phyloP scores from a whole-genome alignment of 1,140 invertebrate species.

The Coelopa frigida region DNA sequence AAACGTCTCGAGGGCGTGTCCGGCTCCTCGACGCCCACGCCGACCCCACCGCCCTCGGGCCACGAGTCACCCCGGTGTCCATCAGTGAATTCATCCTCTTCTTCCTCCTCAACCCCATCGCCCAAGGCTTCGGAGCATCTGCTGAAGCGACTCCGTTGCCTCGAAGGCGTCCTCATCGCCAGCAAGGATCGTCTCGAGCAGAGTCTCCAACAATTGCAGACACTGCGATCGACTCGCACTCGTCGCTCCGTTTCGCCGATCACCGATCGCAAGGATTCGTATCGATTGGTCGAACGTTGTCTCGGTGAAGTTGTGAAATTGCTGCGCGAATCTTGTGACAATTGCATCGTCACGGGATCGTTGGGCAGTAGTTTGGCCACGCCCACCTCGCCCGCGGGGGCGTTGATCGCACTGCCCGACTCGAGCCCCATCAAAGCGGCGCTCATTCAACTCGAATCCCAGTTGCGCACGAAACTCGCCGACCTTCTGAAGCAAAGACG shows the following conservation, averaged over 20 bases:
- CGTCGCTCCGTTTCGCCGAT: slow-evolving; percentile 53
- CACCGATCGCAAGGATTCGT: slow-evolving; percentile 52
- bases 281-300: slow-evolving; percentile 53
- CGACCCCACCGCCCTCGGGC: slow-evolving; percentile 17
- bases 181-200: slow-evolving; percentile 45
- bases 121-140: slow-evolving; percentile 43
- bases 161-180: slow-evolving; percentile 52
- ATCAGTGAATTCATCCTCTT: slow-evolving; percentile 8
- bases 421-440: slow-evolving; percentile 48
- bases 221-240: slow-evolving; percentile 48
- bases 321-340: slow-evolving; percentile 51
- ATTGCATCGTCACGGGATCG: slow-evolving; percentile 42
- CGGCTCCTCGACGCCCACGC: slow-evolving; percentile 13
- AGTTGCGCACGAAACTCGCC: slow-evolving; percentile 57
- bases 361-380: no score
- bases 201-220: slow-evolving; percentile 47
- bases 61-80: slow-evolving; percentile 10
- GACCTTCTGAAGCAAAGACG: slow-evolving; percentile 58
- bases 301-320: slow-evolving; percentile 52
- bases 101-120: slow-evolving; percentile 4
- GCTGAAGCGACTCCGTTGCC: slow-evolving; percentile 50
- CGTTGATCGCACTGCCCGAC: slow-evolving; percentile 15
- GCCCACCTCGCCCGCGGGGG: slow-evolving; percentile 35
- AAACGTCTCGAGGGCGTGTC: slow-evolving; percentile 29
- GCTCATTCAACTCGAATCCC: slow-evolving; percentile 56